These are phyloP conservation scores for Melanogrammus aeglefinus DNA, from an alignment of 2,797 vertebrate species.

Conservation along the genomic window DNA sequence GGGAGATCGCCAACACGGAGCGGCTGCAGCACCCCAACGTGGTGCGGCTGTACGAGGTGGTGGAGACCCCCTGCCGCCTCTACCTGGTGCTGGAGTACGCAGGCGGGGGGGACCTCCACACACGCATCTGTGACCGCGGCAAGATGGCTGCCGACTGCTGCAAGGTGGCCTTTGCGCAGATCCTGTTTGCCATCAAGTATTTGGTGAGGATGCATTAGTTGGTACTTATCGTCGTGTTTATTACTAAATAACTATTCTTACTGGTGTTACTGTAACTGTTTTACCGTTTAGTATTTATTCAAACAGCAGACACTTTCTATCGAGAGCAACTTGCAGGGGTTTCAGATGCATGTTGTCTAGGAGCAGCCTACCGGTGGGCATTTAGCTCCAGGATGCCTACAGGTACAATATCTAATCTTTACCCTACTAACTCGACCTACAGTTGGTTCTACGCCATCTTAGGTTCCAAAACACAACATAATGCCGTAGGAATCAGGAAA, in stretches of 20 bases:
- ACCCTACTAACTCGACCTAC: neutral
- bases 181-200: slow-evolving; percentile 90
- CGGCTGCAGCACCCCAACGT: slow-evolving; percentile 87
- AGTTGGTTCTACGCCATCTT: too few relatives aligned
- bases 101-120: slow-evolving; percentile 89
- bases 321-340: neutral
- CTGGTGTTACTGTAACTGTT: too few relatives aligned
- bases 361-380: too few relatives aligned
- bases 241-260: neutral
- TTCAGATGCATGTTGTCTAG: neutral
- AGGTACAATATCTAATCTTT: neutral
- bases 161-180: slow-evolving; percentile 90
- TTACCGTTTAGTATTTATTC: neutral
- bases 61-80: slow-evolving; percentile 87
- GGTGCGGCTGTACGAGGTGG: slow-evolving; percentile 89
- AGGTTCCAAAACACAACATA: too few relatives aligned
- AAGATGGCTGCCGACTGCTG: slow-evolving; percentile 80
- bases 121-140: slow-evolving; percentile 81
- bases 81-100: slow-evolving; percentile 93
- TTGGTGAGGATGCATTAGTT: slow-evolving; percentile 77
- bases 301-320: neutral
- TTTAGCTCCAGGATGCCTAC: neutral
- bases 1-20: slow-evolving; percentile 93
- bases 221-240: neutral
- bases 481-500: too few relatives aligned